Base-by-base conservation (phyloP, 2,888 invertebrate genomes). In the Ophion ventricosus region DNA sequence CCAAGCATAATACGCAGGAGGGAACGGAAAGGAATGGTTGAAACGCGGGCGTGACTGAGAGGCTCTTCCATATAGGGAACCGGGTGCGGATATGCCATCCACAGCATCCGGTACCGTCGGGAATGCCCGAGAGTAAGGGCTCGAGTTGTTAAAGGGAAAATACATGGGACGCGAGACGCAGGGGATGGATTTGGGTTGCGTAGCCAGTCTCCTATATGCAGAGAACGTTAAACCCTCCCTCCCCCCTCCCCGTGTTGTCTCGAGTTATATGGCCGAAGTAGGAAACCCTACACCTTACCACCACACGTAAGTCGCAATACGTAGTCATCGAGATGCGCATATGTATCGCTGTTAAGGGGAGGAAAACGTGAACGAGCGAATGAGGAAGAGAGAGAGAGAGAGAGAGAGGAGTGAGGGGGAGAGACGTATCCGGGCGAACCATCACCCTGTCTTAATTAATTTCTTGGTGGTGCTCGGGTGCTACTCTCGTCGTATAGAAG, bases 161-260 rank as follows among this genome's bases (percentile, higher is more conserved):
- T 49, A 82, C 86, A 82, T 85, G 88, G 17, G 49, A 82, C 87
- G 74, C 49, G 87, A 59, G 70, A 63, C 84, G 87, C 85, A 75
- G 85, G 87, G 88, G 87, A 86, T 86, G 88, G 88, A 90, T 90
- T 90, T 88, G 87, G 88, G 86, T 87, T 88, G n/a, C 87, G 89
- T 87, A 88, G 88, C 87, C 85, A n/a, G 63, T 64, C 35, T 64
- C 35, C 87, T 61, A 35, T 89, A 90, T 89, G 87, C 87, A 86
- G 84, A 87, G 89, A 90, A 89, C 88, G 90, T 87, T 88, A 85
- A 69, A 43, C 80, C n/a, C 11, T 0, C 61, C 61, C 26, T 2
- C n/a, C n/a, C 40, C 35, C 67, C 43, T 25, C 54, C 73, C 56
- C 11, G 23, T 72, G 74, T 43, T 57, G 64, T 40, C 54, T 66